These are phyloP conservation scores for Antennarius maculatus DNA, from an alignment of 2,797 vertebrate species.

Conservation along the genomic window DNA sequence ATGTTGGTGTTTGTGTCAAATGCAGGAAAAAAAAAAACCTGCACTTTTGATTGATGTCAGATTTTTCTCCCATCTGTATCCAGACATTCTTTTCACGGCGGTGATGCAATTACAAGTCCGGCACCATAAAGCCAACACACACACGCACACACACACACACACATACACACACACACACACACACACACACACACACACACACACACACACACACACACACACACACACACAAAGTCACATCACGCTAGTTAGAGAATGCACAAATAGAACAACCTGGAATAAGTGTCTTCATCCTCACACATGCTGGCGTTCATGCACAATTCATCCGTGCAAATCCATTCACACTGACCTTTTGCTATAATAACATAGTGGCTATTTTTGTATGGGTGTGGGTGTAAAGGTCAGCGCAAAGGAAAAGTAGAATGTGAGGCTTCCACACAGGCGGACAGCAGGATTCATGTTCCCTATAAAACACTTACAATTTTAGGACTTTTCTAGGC, in stretches of 20 bases:
- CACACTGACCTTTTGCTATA: constrained; percentile 56
- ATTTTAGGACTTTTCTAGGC: constrained; percentile 27
- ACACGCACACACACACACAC: neutral
- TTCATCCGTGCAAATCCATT: constrained; percentile 37
- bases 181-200: too few relatives aligned
- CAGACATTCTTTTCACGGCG: constrained; percentile 45
- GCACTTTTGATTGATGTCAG: constrained; percentile 46
- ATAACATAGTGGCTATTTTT: constrained; percentile 49
- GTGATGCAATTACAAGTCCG: constrained; percentile 33
- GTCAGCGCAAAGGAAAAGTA: constrained; percentile 46
- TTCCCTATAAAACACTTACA: constrained; percentile 22
- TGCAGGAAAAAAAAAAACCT: constrained; percentile 17
- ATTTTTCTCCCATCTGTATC: constrained; percentile 36
- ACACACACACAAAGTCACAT: neutral
- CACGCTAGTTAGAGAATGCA: constrained; percentile 8
- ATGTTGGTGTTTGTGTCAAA: constrained; percentile 20
- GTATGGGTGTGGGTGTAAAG: constrained; percentile 36
- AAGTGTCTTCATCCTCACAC: neutral
- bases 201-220: neutral
- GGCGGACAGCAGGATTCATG: constrained; percentile 33
- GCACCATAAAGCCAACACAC: constrained; percentile 4
- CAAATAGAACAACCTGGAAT: constrained; percentile 14
- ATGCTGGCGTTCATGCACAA: constrained; percentile 22
- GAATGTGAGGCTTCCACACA: constrained; percentile 21
- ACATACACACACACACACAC: constrained; percentile 4